Base-by-base conservation (phyloP, 2,113 vertebrate species). In the Salvator merianae region DNA sequence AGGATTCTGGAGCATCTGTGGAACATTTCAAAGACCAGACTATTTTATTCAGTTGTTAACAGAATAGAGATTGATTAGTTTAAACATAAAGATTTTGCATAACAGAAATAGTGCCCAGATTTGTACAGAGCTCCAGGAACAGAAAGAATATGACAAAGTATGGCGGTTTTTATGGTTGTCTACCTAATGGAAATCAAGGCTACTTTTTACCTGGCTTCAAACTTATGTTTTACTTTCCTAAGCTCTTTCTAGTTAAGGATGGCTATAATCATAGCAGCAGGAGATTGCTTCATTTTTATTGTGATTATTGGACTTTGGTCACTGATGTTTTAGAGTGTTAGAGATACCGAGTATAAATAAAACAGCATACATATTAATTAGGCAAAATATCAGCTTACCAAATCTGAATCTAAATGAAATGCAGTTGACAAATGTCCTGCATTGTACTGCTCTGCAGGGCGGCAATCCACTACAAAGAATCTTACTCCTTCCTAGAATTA, bases 371-470 rank as follows among this genome's bases (percentile, higher is more conserved):
- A 79, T 28, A 50, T 65, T 26, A 82, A 68, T 32, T 69, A 87
- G 88, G 72, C 1, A 91, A 81, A 75, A 88, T 83, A 78, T 38
- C 89, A 92, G 95, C 96, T 86, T 94, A 99, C 99, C 97, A 99
- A 96, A 94, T 99, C 99, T 0, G 98, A 99, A 94, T 99, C 99
- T 94, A 99, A 95, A 91, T 99, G 99, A 95, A 99, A 99, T 12
- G 99, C 99, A 30, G 99, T 99, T 86, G 98, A 98, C 89, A 99
- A 96, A 91, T 99, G 99, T 0, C 99, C 99, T 82, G 99, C 97
- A 73, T 99, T 99, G 94, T 99, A 99, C 93, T 99, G 99, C 93
- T 99, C 99, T 22, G 99, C 98, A 91, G 99, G 99, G 85, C 99
- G 97, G 90, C 99, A 99, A 89, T 99, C 99, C 91, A 99, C 98